A percentile compares a stretch with the other conserved stretches of the same genome.
phyloP scores from a whole-genome alignment of 2,888 invertebrate genomes.

The Tetragonula carbonaria region DNA sequence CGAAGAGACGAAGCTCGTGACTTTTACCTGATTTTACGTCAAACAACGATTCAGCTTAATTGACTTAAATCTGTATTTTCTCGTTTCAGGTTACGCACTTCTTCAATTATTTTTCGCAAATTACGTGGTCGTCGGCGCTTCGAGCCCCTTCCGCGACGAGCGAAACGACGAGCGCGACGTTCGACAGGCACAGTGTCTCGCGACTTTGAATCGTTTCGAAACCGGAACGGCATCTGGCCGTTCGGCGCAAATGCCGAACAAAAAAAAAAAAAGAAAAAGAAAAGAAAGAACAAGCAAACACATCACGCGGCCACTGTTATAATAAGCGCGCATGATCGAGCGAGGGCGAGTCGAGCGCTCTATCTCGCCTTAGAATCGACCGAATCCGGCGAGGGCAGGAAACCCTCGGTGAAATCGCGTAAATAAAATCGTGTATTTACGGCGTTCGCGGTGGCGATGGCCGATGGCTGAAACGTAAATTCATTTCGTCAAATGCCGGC shows the following conservation, averaged over 20 bases:
- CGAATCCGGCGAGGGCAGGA: background rate
- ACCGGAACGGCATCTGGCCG: slow-evolving; percentile 4
- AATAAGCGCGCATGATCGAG: slow-evolving; percentile 34
- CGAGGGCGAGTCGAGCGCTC: slow-evolving; percentile 14
- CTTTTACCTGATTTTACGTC: no score
- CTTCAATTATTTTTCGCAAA: background rate
- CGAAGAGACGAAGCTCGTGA: no score
- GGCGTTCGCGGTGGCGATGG: slow-evolving; percentile 22
- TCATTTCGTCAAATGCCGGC: slow-evolving; percentile 70
- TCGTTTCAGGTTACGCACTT: no score
- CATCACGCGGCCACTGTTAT: slow-evolving; percentile 30
- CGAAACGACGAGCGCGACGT: no score
- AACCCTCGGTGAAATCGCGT: slow-evolving; percentile 43
- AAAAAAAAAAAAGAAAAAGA: background rate
- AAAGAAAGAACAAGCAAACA: slow-evolving; percentile 16
- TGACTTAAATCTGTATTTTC: no score
- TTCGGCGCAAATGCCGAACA: background rate
- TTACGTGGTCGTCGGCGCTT: background rate
- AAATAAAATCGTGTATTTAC: slow-evolving; percentile 67
- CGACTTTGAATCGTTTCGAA: background rate
- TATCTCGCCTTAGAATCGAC: slow-evolving; percentile 57
- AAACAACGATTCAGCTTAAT: background rate
- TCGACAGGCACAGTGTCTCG: background rate
- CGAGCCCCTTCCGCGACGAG: no score
- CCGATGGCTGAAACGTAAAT: slow-evolving; percentile 77